These are phyloP conservation scores for Nomada ferruginata DNA, from an alignment of 2,888 invertebrate species.

Conservation along the genomic window DNA sequence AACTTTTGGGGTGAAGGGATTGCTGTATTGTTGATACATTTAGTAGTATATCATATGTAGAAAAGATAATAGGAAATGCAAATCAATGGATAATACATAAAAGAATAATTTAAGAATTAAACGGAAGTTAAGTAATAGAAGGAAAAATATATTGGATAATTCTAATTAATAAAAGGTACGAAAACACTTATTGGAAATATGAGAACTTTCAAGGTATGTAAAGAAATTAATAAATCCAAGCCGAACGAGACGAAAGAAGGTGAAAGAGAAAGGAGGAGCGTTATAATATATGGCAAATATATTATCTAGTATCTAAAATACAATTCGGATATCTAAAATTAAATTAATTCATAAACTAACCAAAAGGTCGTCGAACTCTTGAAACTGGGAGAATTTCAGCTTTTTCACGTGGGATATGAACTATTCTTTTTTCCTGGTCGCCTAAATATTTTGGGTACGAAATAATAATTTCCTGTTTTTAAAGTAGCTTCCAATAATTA, in stretches of 20 bases:
- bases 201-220: no score
- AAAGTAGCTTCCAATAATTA: constrained; percentile 6
- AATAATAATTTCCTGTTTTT: constrained; percentile 23
- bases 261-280: background rate
- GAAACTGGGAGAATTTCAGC: constrained; percentile 28
- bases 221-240: no score
- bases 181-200: background rate
- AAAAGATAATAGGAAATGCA: no score
- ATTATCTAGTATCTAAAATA: background rate
- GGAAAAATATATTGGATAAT: no score
- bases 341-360: constrained; percentile 61
- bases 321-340: constrained; percentile 1
- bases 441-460: constrained; percentile 64
- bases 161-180: background rate
- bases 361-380: constrained; percentile 32
- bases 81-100: no score
- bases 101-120: no score
- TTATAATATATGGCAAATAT: background rate
- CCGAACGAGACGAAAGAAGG: no score
- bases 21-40: no score
- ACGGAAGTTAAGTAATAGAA: no score
- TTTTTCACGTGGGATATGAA: constrained; percentile 68
- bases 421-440: constrained; percentile 69
- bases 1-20: no score
- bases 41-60: no score